Evolutionary conservation across 1,140 invertebrate species (phyloP), one percentile per base, ranked within the genome.

Genomic region (Triops longicaudatus): DNA sequence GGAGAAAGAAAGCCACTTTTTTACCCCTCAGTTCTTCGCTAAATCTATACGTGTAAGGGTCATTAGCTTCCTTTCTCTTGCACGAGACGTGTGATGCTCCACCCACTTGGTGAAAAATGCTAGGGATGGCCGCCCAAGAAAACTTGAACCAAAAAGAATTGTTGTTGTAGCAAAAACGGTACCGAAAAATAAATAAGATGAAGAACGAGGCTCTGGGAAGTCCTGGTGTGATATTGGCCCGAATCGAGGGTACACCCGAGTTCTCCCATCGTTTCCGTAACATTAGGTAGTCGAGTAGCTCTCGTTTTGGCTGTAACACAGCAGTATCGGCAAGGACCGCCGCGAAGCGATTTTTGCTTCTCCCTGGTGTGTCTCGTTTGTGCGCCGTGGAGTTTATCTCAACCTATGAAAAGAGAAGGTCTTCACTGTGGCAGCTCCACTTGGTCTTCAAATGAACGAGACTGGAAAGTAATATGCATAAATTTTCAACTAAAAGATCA

Each of bases 221-320:
- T 22, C 50, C 50, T 63, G 50, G 50, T 63, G 50, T 63, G 50
- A 63, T 63, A 63, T 63, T 63, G 50, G 50, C 50, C 50, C 50
- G n/a, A 63, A 63, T 63, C 50, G 22, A 17, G n/a, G 50, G 50
- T 63, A 63, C 50, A 63, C 50, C 50, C 50, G 50, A 63, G 50
- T 63, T 63, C 50, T 22, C n/a, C 50, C 50, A 63, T 63, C 50
- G 50, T 63, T 63, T 63, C 50, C 50, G 50, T 63, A 63, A 63
- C 50, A 63, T 63, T 63, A 63, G 50, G 50, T 63, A 63, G 50
- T 63, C 50, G 50, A 63, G 50, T 63, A 63, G 50, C 50, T 63
- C 50, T 63, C 50, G 50, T 63, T 63, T 63, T 63, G 50, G 50
- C 50, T 63, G 50, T 63, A 22, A 7, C 50, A 63, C 22, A 63